phyloP scores from a whole-genome alignment of 2,888 invertebrate genomes.

The Hyles lineata region DNA sequence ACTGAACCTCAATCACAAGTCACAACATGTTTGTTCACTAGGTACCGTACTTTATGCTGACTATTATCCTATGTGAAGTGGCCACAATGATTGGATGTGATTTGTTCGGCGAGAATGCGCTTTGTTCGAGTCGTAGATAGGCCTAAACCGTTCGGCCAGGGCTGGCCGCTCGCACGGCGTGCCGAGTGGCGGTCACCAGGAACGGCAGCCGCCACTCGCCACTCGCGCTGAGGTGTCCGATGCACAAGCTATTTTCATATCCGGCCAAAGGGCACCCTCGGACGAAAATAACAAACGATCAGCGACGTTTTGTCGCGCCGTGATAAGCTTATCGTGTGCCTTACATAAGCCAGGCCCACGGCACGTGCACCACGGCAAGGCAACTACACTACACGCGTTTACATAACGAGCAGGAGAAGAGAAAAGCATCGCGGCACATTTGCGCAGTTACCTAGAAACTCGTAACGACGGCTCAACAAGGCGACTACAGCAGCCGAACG shows the following conservation, averaged over 20 bases:
- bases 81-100: not conserved
- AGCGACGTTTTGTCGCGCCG: slow-evolving; percentile 37
- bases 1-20: not conserved
- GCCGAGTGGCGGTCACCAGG: slow-evolving; percentile 18
- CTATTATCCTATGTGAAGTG: not conserved
- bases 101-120: not conserved
- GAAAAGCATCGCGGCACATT: slow-evolving; percentile 42
- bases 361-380: slow-evolving; percentile 59
- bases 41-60: not conserved
- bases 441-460: slow-evolving; percentile 61
- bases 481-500: not conserved
- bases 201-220: slow-evolving; percentile 24
- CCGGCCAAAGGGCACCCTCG: slow-evolving; percentile 55
- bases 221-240: slow-evolving; percentile 27
- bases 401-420: slow-evolving; percentile 39
- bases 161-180: slow-evolving; percentile 34
- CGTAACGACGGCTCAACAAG: slow-evolving; percentile 37
- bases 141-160: slow-evolving; percentile 31
- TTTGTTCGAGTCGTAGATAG: slow-evolving; percentile 11
- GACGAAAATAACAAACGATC: slow-evolving; percentile 48
- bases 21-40: not conserved
- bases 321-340: slow-evolving; percentile 63
- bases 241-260: slow-evolving; percentile 55
- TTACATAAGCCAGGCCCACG: slow-evolving; percentile 62
- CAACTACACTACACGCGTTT: slow-evolving; percentile 34